Base-by-base conservation (phyloP, 2,113 vertebrate genomes). In the Phyllopteryx taeniolatus region DNA sequence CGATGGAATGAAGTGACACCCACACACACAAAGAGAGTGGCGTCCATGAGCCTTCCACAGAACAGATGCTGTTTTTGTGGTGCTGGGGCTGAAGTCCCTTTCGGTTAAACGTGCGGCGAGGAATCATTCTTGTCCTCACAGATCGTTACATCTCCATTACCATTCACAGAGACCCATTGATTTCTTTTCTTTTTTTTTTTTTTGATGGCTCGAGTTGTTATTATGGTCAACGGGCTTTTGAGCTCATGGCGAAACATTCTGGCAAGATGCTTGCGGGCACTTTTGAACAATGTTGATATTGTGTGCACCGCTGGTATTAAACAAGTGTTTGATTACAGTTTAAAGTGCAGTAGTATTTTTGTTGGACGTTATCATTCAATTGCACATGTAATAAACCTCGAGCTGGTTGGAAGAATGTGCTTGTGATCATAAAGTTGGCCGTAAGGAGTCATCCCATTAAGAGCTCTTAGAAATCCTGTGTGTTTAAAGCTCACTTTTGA, bases 11-110 rank as follows among this genome's bases (percentile, higher is more conserved):
- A 61, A 61, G 59, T 33, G 59, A 60, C 27, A 60, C 14, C 15
- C 59, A 60, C 67, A 78, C 31, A 69, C 12, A 76, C 46, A 64
- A 69, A 68, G 65, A 60, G 70, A 83, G 81, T 81, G 70, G 43
- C 79, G 77, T 87, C 87, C 87, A 89, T 89, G 88, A 91, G 81
- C 65, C 49, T 59, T 70, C 73, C 80, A 79, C 67, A 22, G 83
- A 83, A 76, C 79, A 78, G 77, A 59, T 83, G 79, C 81, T 83
- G 83, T 68, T 78, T 80, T 74, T 78, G 60, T 49, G 63, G 80
- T 1, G 63, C 78, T 14, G 8, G 64, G 22, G 5, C 49, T 44
- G 63, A 27, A 2, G 68, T 77, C 83, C 77, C 82, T 81, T 77
- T 72, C 79, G 83, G 72, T 83, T 19, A 73, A 49, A 46, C 12